Evolutionary conservation across 2,888 invertebrate genomes (phyloP), one percentile per base, ranked within the genome.

Genomic region (Minunthozetes semirufus): DNA sequence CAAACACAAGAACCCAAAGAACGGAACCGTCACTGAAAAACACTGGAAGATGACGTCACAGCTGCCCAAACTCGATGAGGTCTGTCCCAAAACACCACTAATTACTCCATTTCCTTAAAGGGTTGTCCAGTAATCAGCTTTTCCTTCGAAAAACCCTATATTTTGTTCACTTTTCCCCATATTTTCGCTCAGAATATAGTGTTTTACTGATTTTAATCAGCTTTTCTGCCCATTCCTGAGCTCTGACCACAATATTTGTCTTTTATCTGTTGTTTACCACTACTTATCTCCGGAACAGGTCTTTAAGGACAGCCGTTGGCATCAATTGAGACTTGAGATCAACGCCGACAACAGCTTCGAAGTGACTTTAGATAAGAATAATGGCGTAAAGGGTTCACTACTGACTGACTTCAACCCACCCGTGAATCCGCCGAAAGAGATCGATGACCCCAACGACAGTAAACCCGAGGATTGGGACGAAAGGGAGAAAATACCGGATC

Each of bases 381-480:
- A 91, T 71, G 87, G 94, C 2, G 93, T 94, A 82, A 87, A 90
- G 33, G 97, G 97, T 15, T 92, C 89, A 15, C 84, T 98, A 76
- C 83, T 97, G 53, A 91, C 90, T 77, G 95, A 97, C 84, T 91
- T 97, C 82, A 89, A 88, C 5, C 99, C 99, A 0, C 85, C 97
- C 1, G 94, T 99, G 17, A 96, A 96, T 86, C 99, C 99, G 0
- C 91, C 94, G 0, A 88, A 90, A 78, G 93, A 96, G 85, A 92
- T 98, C 80, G 93, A 93, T 80, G 98, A 98, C 85, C 93, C 94
- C 0, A 84, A 88, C 53, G 97, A 88, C 80, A 82, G 81, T 75
- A 88, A 88, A 82, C 99, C 99, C 0, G 88, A 87, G 0, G 91
- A 95, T 81, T 99, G 99, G 99, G 99, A 99, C 83, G 98, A 98